Percentiles rank a stretch among this genome's conserved stretches.
Conservation (phyloP, 1,140 invertebrate genomes). For the Drosophila nikananu region DNA sequence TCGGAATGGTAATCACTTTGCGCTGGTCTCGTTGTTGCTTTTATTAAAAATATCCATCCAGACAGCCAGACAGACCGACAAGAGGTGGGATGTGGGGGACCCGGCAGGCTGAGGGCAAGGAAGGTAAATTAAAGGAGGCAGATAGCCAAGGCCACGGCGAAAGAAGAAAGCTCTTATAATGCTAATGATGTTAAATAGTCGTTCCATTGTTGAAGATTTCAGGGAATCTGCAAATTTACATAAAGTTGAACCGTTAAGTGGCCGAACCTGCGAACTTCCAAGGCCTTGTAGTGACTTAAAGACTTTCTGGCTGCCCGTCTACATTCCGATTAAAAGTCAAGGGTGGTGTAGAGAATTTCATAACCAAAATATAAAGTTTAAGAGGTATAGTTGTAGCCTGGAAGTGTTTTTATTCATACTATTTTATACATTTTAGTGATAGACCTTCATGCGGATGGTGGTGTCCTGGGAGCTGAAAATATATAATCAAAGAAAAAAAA, state of each 20-base stretch:
- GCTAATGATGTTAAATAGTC: slow-evolving; percentile 70
- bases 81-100: too few relatives aligned
- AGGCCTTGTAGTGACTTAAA: not conserved
- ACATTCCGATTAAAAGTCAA: not conserved
- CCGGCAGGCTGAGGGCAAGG: not conserved
- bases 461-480: slow-evolving; percentile 40
- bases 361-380: not conserved
- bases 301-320: not conserved
- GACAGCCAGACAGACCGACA: not conserved
- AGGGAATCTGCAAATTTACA: slow-evolving; percentile 48
- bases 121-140: not conserved
- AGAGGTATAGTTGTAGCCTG: not conserved
- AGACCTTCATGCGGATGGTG: slow-evolving; percentile 14
- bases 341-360: not conserved
- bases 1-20: slow-evolving; percentile 56
- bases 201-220: slow-evolving; percentile 35
- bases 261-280: not conserved
- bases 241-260: slow-evolving; percentile 51
- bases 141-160: slow-evolving; percentile 34
- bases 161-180: slow-evolving; percentile 54
- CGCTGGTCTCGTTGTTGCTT: slow-evolving; percentile 19
- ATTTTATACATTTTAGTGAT: slow-evolving; percentile 25
- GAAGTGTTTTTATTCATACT: slow-evolving; percentile 8
- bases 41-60: slow-evolving; percentile 41
- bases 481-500: slow-evolving; percentile 8